Conservation (phyloP, 2,113 vertebrate species). For the Hippopotamus amphibius region DNA sequence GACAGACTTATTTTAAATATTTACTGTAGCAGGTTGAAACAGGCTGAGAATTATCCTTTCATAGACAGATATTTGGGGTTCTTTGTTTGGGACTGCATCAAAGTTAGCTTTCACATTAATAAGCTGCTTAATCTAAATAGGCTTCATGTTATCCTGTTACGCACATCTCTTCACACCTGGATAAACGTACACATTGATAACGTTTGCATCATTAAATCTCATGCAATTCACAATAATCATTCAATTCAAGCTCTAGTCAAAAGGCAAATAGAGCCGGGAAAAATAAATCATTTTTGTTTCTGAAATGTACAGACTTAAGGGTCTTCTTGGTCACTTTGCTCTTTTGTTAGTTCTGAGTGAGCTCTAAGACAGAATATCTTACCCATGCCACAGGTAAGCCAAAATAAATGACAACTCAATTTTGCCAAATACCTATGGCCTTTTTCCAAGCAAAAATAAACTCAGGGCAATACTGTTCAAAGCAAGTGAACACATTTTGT, state of each 20-base stretch:
- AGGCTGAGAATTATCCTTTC: not conserved
- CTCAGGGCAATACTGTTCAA: not conserved
- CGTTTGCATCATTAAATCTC: not conserved
- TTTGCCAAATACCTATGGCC: not conserved
- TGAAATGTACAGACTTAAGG: not conserved
- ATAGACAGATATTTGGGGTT: no score
- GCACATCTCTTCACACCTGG: not conserved
- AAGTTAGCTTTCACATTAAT: not conserved
- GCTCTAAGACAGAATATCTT: not conserved
- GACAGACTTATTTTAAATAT: not conserved
- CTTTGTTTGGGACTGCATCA: not conserved
- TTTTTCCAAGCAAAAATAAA: not conserved
- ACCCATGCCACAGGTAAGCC: not conserved
- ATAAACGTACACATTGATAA: not conserved
- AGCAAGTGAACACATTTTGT: not conserved
- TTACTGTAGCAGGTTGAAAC: not conserved
- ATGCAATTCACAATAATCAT: not conserved
- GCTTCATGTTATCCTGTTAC: not conserved
- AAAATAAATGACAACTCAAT: conserved; percentile 27
- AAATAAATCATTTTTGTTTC: not conserved
- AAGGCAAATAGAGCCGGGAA: not conserved
- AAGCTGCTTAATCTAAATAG: no score
- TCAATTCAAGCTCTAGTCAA: not conserved
- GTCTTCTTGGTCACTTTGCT: not conserved
- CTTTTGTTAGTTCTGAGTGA: not conserved